A percentile compares a stretch with the other conserved stretches of the same genome.
Evolutionary conservation across 2,113 vertebrate species (phyloP).

Genomic region (Campylomormyrus numenius): DNA sequence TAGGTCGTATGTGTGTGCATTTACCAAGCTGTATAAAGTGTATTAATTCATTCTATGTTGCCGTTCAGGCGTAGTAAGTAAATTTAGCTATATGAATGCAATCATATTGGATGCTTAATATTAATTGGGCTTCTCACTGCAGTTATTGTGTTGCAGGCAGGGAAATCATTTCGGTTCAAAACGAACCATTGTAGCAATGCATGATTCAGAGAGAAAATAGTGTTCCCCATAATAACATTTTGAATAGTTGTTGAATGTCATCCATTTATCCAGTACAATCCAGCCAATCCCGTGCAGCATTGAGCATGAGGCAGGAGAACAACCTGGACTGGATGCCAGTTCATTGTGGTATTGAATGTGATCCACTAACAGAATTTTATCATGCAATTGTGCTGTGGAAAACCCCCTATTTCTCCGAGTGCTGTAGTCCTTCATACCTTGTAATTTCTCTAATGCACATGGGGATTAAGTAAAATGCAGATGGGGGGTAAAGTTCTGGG

Average conservation of each 20-base stretch:
- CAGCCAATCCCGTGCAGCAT: not conserved
- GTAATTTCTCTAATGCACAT: not conserved
- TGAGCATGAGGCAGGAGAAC: not conserved
- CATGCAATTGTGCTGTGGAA: not conserved
- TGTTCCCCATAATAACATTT: not conserved
- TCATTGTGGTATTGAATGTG: not conserved
- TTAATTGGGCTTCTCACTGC: not conserved
- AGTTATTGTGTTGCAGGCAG: not conserved
- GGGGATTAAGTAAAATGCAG: not conserved
- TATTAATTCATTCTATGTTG: not conserved
- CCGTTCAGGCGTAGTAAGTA: not conserved
- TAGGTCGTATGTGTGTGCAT: not conserved
- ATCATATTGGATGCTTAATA: not conserved
- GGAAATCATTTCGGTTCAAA: not conserved
- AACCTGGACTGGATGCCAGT: not conserved
- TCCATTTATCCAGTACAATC: not conserved
- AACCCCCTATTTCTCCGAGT: not conserved
- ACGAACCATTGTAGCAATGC: not conserved
- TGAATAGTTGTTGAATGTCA: not conserved
- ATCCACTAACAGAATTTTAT: not conserved
- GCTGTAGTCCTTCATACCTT: not conserved
- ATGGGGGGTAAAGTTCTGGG: not conserved
- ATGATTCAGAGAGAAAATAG: not conserved
- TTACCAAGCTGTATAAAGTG: not conserved
- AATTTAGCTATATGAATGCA: not conserved